A percentile compares a stretch with the other conserved stretches of the same genome.
Evolutionary conservation across 2,797 vertebrate genomes (phyloP).

Genomic region (Smutsia temminckii): DNA sequence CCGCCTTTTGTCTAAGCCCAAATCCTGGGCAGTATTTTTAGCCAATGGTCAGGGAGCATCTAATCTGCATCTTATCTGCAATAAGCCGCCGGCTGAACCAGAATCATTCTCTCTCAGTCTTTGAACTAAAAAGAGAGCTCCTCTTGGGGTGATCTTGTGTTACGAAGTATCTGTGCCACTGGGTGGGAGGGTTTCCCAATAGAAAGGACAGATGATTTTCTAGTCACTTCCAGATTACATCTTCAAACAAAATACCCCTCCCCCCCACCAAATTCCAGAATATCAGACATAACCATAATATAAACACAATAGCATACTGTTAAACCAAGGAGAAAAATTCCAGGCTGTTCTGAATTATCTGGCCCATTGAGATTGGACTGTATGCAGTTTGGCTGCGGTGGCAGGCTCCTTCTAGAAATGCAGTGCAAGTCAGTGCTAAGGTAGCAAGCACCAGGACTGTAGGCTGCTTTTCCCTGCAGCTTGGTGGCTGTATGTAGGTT

Average conservation of each 20-base stretch:
- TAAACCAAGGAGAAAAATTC: not conserved
- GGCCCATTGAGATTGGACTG: constrained; percentile 20
- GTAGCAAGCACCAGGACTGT: not conserved
- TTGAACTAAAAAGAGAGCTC: not conserved
- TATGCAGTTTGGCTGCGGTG: not conserved
- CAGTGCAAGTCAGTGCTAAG: not conserved
- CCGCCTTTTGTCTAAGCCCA: not conserved
- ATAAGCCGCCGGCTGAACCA: not conserved
- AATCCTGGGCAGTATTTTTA: not conserved
- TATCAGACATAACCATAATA: not conserved
- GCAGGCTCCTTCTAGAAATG: not conserved
- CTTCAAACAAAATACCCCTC: not conserved
- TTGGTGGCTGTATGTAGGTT: not conserved
- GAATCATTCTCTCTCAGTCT: not conserved
- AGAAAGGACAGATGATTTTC: not conserved
- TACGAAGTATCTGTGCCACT: not conserved
- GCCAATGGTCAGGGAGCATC: not conserved
- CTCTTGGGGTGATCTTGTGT: not conserved
- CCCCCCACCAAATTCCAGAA: not conserved
- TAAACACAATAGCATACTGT: not conserved
- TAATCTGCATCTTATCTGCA: not conserved
- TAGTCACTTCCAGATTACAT: not conserved
- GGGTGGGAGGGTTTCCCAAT: not conserved
- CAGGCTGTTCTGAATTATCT: constrained; percentile 51
- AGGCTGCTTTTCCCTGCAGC: not conserved